A percentile compares a stretch with the other conserved stretches of the same genome.
Evolutionary conservation across 2,113 vertebrate genomes (phyloP).

Genomic region (Dendropsophus ebraccatus): DNA sequence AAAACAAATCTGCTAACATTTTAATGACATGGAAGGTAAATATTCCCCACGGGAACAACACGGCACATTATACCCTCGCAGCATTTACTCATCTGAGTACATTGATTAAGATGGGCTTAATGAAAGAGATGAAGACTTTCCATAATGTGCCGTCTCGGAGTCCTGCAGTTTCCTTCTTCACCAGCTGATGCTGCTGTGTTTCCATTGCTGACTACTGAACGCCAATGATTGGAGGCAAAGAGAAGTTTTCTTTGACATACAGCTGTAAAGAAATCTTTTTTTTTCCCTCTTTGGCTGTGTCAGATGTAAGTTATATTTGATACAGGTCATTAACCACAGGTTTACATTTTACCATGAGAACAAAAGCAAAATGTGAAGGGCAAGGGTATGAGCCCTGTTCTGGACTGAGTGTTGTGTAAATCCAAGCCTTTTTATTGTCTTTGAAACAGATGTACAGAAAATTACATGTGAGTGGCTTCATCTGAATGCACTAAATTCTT

Average conservation of each 20-base stretch:
- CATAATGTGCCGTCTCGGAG: neutral
- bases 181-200: constrained; percentile 52
- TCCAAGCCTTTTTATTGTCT: constrained; percentile 39
- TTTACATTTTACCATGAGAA: constrained; percentile 54
- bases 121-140: constrained; percentile 15
- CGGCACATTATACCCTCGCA: neutral
- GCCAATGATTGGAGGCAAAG: neutral
- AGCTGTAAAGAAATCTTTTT: constrained; percentile 37
- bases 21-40: constrained; percentile 23
- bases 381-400: constrained; percentile 49
- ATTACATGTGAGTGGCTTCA: constrained; percentile 38
- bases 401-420: constrained; percentile 6
- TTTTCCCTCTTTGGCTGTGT: constrained; percentile 27
- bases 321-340: constrained; percentile 56
- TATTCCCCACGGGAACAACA: neutral
- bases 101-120: constrained; percentile 44
- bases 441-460: constrained; percentile 45
- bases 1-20: constrained; percentile 30
- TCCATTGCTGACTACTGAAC: constrained; percentile 6
- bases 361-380: constrained; percentile 51
- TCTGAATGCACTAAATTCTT: neutral
- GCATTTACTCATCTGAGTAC: constrained; percentile 7
- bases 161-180: neutral
- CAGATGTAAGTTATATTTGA: constrained; percentile 58
- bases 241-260: constrained; percentile 49